Evolutionary conservation across 2,797 vertebrate genomes (phyloP).

Genomic region (Rhinatrema bivittatum): DNA sequence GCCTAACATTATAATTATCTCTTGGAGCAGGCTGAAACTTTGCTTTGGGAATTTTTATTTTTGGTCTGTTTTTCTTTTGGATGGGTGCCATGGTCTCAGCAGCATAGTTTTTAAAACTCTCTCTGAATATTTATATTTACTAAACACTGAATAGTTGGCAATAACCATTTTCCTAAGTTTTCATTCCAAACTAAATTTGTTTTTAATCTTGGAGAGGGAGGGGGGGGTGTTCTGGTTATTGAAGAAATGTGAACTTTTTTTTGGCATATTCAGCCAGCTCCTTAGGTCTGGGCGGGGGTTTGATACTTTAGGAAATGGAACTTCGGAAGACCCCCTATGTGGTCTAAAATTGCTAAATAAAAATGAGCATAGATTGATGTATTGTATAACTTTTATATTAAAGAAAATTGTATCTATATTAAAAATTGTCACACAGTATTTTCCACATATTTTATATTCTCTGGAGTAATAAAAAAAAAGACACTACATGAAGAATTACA

Average conservation of each 20-base stretch:
- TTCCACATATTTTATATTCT: slow-evolving; percentile 74
- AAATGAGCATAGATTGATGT: slow-evolving; percentile 47
- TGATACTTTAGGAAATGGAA: slow-evolving; percentile 39
- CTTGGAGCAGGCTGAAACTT: background rate
- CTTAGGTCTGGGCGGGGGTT: slow-evolving; percentile 36
- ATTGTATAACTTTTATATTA: slow-evolving; percentile 76
- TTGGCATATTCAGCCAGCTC: slow-evolving; percentile 27
- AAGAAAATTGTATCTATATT: slow-evolving; percentile 76
- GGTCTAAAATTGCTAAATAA: slow-evolving; percentile 38
- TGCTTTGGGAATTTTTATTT: background rate
- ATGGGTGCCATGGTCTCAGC: slow-evolving; percentile 13
- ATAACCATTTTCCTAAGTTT: slow-evolving; percentile 24
- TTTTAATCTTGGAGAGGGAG: slow-evolving; percentile 1
- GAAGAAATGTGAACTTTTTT: too few species aligned
- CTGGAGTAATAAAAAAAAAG: slow-evolving; percentile 49
- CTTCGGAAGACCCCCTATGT: slow-evolving; percentile 17
- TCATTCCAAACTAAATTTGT: slow-evolving; percentile 34
- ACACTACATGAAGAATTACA: slow-evolving; percentile 66
- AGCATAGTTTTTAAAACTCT: slow-evolving; percentile 15
- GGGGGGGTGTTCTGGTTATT: too few species aligned
- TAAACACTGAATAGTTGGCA: slow-evolving; percentile 16
- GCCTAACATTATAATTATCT: too few species aligned
- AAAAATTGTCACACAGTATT: slow-evolving; percentile 78
- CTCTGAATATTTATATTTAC: slow-evolving; percentile 29
- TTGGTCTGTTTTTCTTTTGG: background rate